Evolutionary conservation across 2,888 invertebrate genomes (phyloP).

Genomic region (Seira ritae): DNA sequence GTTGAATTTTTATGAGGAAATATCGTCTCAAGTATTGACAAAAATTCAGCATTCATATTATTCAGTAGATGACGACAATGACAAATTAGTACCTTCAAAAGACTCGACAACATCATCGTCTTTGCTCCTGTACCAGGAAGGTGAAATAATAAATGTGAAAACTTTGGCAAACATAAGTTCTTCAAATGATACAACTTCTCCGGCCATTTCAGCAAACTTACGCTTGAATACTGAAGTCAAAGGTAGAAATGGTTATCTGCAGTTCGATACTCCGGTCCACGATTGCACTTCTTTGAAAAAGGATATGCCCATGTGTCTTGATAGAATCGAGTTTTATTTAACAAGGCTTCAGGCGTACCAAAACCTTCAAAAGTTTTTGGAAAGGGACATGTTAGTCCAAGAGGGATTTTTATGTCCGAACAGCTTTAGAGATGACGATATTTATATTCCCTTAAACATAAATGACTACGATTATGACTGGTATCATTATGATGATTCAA

Average conservation of each 20-base stretch:
- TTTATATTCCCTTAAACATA: neutral
- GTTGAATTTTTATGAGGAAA: conserved; percentile 81
- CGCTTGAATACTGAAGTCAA: conserved; percentile 1
- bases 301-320: conserved; percentile 18
- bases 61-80: neutral
- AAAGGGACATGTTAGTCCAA: conserved; percentile 17
- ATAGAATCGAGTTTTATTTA: conserved; percentile 44
- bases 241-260: neutral
- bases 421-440: conserved; percentile 17
- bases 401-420: conserved; percentile 37
- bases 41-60: conserved; percentile 74
- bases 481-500: neutral
- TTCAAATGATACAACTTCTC: neutral
- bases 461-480: neutral
- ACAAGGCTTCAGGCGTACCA: conserved; percentile 56
- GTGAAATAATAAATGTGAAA: conserved; percentile 73
- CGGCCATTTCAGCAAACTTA: neutral
- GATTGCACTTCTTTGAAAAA: conserved; percentile 36
- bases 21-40: conserved; percentile 82
- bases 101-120: neutral
- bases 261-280: conserved; percentile 30
- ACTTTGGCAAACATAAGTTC: conserved; percentile 74
- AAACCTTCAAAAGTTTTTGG: conserved; percentile 36
- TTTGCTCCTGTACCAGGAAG: conserved; percentile 34
- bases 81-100: neutral